phyloP scores from a whole-genome alignment of 2,888 invertebrate genomes.

The Galerucella pusilla region DNA sequence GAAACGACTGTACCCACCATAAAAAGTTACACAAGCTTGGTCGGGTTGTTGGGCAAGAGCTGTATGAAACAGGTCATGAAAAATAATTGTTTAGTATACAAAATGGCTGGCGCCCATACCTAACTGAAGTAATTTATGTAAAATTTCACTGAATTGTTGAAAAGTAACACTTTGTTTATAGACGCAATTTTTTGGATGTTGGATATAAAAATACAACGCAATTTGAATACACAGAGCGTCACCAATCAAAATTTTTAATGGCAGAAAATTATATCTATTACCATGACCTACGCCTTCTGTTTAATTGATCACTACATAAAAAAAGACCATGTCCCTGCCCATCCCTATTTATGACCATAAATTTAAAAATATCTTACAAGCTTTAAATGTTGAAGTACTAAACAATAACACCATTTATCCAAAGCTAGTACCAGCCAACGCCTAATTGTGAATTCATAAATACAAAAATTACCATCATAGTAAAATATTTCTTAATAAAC shows the following conservation, averaged over 20 bases:
- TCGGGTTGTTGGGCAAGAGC: constrained; percentile 17
- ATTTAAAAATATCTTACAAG: not conserved
- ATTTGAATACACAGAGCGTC: not conserved
- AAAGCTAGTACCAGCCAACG: constrained; percentile 14
- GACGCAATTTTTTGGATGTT: not conserved
- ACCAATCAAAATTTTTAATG: not conserved
- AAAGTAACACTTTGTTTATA: not conserved
- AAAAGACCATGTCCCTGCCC: not conserved
- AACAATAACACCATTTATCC: not conserved
- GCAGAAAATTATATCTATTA: not conserved
- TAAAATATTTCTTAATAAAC: not conserved
- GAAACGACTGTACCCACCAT: constrained; percentile 36
- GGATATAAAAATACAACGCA: not conserved
- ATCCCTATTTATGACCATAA: not conserved
- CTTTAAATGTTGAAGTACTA: not conserved
- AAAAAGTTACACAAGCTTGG: constrained; percentile 31
- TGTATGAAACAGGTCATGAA: constrained; percentile 26
- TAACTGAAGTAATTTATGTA: not conserved
- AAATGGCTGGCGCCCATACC: constrained; percentile 27
- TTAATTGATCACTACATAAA: not conserved
- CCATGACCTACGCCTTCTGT: not conserved
- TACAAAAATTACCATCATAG: not conserved
- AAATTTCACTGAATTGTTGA: not conserved
- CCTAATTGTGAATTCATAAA: constrained; percentile 23
- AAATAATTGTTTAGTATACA: constrained; percentile 26